These are phyloP conservation scores for Zaprionus ornatus DNA, from an alignment of 1,140 invertebrate species.

Conservation along the genomic window DNA sequence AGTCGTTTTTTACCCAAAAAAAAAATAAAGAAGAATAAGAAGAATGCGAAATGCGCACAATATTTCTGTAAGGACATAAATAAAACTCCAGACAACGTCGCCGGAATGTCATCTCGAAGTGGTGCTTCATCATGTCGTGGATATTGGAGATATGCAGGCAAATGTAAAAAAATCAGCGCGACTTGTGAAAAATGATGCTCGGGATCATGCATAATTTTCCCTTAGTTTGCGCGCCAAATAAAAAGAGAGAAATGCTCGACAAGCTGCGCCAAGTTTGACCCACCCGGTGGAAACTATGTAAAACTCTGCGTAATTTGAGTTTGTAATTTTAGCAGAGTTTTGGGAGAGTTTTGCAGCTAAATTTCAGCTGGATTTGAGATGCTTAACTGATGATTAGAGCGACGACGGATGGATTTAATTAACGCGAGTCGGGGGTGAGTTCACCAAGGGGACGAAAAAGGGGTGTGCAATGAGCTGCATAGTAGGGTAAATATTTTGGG, in stretches of 20 bases:
- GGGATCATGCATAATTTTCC: slow-evolving; percentile 52
- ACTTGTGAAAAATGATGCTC: slow-evolving; percentile 51
- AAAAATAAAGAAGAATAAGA: slow-evolving; percentile 16
- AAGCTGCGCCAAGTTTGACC: slow-evolving; percentile 38
- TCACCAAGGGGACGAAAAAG: slow-evolving; percentile 16
- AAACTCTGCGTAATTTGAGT: slow-evolving; percentile 27
- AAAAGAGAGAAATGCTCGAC: neutral
- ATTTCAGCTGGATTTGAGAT: slow-evolving; percentile 47
- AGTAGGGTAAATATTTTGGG: slow-evolving; percentile 6
- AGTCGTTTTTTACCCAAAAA: slow-evolving; percentile 72
- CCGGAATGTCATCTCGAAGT: slow-evolving; percentile 66
- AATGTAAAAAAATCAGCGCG: slow-evolving; percentile 30
- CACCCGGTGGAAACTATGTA: neutral
- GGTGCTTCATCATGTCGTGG: slow-evolving; percentile 75
- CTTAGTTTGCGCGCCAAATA: slow-evolving; percentile 26
- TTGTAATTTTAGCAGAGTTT: slow-evolving; percentile 18
- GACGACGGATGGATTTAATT: slow-evolving; percentile 54
- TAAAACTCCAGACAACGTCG: slow-evolving; percentile 62
- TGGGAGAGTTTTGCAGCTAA: slow-evolving; percentile 29
- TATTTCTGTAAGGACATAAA: slow-evolving; percentile 61
- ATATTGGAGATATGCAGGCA: slow-evolving; percentile 63
- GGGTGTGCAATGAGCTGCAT: slow-evolving; percentile 29
- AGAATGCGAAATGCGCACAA: slow-evolving; percentile 2
- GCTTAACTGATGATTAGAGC: slow-evolving; percentile 49
- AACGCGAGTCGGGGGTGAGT: slow-evolving; percentile 34